Evolutionary conservation across 2,113 vertebrate species (phyloP), one percentile per base, ranked within the genome.

Genomic region (Himantopus leucocephalus): DNA sequence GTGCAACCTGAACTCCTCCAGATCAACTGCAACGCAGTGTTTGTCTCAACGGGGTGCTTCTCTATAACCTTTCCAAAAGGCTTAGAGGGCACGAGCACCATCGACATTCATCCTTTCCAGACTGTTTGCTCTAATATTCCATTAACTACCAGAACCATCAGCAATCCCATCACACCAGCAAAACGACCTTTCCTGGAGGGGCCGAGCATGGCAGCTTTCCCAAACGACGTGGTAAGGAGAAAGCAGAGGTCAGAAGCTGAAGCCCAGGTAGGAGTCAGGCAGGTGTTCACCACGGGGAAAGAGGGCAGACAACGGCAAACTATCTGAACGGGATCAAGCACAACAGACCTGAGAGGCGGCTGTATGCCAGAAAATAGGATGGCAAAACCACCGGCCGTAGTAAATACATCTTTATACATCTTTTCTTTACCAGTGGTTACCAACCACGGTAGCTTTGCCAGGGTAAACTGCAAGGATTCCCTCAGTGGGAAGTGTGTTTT

Each of bases 251-350:
- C 63, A 58, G 59, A 80, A 63, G 24, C 41, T 74, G 41, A 50
- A 91, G 32, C 24, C 21, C 43, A 64, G 39, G 18, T 10, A 41
- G 24, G 18, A 62, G 14, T 20, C 71, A 68, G 0, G 0, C 2
- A 45, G 20, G 20, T 4, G 7, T 9, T 62, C 60, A 55, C 29
- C 29, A 41, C 0, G 0, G 23, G 43, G 20, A 80, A 68, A 66
- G 15, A 8, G 14, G 11, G 8, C 8, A 73, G 58, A 41, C 12
- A 73, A 20, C 0, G 3, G 26, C 23, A 67, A 88, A 47, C 9
- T 34, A 17, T 19, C 58, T 8, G 12, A 55, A 70, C 1, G 2
- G 29, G 32, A 74, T 29, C 29, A 26, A 67, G 68, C 55, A 63
- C 30, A 43, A 59, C 48, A 90, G 32, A 78, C 17, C 48, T 13